phyloP scores from a whole-genome alignment of 2,113 vertebrate genomes.

The Microtus oregoni region DNA sequence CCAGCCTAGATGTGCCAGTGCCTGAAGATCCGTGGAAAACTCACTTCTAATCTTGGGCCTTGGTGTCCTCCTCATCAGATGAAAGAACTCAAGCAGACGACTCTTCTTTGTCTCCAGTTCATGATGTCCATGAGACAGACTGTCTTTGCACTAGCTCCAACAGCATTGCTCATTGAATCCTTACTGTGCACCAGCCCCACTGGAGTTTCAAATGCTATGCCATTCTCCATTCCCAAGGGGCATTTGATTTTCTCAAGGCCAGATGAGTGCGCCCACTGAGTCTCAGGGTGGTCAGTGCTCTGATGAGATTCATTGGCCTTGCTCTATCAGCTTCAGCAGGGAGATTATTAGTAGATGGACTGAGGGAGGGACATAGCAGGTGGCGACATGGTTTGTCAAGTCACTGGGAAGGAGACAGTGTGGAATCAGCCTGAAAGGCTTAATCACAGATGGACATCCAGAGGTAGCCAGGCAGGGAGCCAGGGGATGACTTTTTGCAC shows the following conservation, averaged over 20 bases:
- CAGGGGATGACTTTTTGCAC: not conserved
- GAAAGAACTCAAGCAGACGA: not conserved
- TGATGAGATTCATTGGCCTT: not conserved
- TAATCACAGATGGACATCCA: not conserved
- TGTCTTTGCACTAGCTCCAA: accelerated
- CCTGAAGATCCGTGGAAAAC: not conserved
- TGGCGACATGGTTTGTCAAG: not conserved
- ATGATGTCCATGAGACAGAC: not conserved
- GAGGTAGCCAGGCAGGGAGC: not conserved
- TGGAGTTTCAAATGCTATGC: not conserved
- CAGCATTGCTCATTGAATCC: not conserved
- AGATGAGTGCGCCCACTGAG: not conserved
- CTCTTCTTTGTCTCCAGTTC: not conserved
- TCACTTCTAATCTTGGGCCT: not conserved
- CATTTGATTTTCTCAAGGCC: not conserved
- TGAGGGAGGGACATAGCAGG: not conserved
- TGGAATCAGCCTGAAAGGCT: not conserved
- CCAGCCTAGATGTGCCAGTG: not conserved
- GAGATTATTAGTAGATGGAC: not conserved
- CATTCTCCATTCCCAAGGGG: not conserved
- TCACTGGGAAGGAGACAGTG: not conserved
- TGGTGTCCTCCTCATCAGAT: not conserved
- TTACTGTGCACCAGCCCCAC: accelerated
- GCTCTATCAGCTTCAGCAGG: not conserved
- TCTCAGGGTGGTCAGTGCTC: not conserved